A percentile compares a stretch with the other conserved stretches of the same genome.
These are phyloP conservation scores for Linyphia triangularis DNA, from an alignment of 2,888 invertebrate genomes.

Conservation along the genomic window DNA sequence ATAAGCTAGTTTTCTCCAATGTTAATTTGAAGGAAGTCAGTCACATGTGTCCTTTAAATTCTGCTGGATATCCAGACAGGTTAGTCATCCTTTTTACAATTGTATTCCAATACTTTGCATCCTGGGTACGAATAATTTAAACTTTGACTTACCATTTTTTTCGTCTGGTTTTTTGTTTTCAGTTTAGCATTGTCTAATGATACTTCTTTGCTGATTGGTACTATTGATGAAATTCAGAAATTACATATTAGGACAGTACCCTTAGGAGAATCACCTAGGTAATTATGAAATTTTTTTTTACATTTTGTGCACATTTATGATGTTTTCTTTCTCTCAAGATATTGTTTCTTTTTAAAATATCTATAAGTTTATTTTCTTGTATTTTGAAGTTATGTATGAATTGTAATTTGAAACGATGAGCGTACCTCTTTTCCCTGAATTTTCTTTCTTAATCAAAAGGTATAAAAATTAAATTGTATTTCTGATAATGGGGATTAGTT, in stretches of 20 bases:
- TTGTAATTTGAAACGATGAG: not conserved
- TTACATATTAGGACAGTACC: conserved; percentile 97
- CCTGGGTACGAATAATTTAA: not conserved
- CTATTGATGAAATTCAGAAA: conserved; percentile 99
- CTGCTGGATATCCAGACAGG: conserved; percentile 96
- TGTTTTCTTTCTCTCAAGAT: conserved; percentile 4
- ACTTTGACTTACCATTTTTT: not conserved
- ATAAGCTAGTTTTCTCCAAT: conserved; percentile 98
- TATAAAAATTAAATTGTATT: too few relatives aligned
- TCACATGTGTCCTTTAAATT: conserved; percentile 98
- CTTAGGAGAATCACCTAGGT: conserved; percentile 92
- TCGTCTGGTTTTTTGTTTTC: conserved; percentile 72
- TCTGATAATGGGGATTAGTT: too few relatives aligned
- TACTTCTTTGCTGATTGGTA: conserved; percentile 94
- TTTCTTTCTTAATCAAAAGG: too few relatives aligned
- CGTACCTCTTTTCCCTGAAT: too few relatives aligned
- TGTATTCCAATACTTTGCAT: not conserved
- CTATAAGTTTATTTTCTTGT: not conserved
- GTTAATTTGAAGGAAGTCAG: conserved; percentile 85
- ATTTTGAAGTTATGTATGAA: not conserved
- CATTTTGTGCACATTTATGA: not conserved
- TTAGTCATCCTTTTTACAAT: conserved; percentile 78
- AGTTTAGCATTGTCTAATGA: conserved; percentile 92
- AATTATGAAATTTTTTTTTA: conserved; percentile 23
- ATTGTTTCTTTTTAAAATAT: not conserved